A percentile compares a stretch with the other conserved stretches of the same genome.
These are phyloP conservation scores for Cephus sareptanus DNA, from an alignment of 2,888 invertebrate genomes.

Conservation along the genomic window DNA sequence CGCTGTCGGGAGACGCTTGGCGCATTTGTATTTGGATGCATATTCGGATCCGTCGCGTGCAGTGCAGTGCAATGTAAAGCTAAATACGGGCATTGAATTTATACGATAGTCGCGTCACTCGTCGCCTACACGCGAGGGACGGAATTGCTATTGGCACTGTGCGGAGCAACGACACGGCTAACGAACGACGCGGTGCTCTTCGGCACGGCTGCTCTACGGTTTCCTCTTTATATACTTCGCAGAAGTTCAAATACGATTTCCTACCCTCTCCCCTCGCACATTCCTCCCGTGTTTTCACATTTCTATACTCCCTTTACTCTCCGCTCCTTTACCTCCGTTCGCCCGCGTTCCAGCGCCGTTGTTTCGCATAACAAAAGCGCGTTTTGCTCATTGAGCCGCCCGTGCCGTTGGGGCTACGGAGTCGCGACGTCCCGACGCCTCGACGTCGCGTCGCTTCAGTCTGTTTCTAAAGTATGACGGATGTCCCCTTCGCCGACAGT, in stretches of 20 bases:
- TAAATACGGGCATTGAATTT: no score
- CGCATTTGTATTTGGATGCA: no score
- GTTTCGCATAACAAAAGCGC: conserved; percentile 46
- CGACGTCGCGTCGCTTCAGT: conserved; percentile 5
- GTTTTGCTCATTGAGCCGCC: conserved; percentile 47
- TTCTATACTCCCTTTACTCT: not conserved
- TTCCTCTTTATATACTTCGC: conserved; percentile 49
- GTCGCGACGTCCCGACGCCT: not conserved
- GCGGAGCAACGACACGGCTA: no score
- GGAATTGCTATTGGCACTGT: no score
- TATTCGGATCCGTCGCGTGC: no score
- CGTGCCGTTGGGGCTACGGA: not conserved
- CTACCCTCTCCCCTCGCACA: conserved; percentile 8
- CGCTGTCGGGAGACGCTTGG: no score
- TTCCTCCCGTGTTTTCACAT: not conserved
- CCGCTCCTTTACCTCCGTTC: conserved; percentile 14
- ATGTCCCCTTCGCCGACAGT: conserved; percentile 25
- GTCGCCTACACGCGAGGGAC: no score
- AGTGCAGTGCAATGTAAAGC: no score
- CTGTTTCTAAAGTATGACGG: conserved; percentile 30
- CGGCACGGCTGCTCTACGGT: conserved; percentile 42
- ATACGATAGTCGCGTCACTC: no score
- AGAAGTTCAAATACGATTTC: not conserved
- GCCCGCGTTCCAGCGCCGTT: conserved; percentile 41
- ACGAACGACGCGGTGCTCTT: no score